Evolutionary conservation across 92 coral and sea anemone genomes (phyloP).

Genomic region (Micromussa lordhowensis): DNA sequence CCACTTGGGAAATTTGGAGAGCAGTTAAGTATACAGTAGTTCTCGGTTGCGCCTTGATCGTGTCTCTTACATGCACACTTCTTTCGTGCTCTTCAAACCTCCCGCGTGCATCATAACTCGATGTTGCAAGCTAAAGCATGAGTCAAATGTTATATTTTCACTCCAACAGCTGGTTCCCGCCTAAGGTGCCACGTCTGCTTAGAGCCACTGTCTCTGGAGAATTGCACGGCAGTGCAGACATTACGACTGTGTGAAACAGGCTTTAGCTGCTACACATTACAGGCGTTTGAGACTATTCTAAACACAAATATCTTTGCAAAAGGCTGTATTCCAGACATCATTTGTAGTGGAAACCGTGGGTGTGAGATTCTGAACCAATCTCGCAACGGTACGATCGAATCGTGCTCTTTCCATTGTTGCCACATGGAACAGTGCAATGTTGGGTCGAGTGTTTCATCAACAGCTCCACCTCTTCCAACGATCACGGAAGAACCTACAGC

Average conservation of each 20-base stretch:
- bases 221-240: neutral
- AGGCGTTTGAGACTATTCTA: neutral
- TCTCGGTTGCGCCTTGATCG: too few relatives aligned
- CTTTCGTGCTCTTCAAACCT: too few relatives aligned
- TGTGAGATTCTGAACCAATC: slow-evolving; percentile 1
- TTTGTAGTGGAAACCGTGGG: neutral
- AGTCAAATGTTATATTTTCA: neutral
- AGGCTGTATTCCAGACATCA: neutral
- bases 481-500: neutral
- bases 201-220: neutral
- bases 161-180: neutral
- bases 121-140: too few relatives aligned
- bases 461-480: neutral
- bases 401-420: neutral
- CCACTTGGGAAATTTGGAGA: too few relatives aligned
- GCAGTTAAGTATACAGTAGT: too few relatives aligned
- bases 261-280: neutral
- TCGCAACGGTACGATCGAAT: slow-evolving; percentile 1
- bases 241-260: slow-evolving; percentile 1
- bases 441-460: neutral
- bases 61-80: too few relatives aligned
- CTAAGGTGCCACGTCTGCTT: slow-evolving; percentile 4
- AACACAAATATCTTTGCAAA: neutral
- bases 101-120: too few relatives aligned
- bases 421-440: neutral